Evolutionary conservation across 1,140 invertebrate species (phyloP), one percentile per base, ranked within the genome.

Genomic region (Mylabris phalerata): DNA sequence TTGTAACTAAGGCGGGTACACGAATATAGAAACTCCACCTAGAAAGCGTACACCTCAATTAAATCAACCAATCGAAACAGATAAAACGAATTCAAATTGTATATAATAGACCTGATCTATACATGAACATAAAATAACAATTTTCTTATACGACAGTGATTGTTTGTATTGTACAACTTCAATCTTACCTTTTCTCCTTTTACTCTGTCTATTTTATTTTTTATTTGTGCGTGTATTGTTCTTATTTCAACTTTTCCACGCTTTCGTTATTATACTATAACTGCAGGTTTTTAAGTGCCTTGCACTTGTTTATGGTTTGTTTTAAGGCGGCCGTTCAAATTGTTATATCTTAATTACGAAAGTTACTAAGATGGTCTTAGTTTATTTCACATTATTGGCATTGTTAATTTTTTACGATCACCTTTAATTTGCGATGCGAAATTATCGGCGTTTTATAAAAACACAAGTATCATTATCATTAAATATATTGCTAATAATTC

Each of bases 271-370:
- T 64, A 65, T 11, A n/a, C 57, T 62, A 62, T 66, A 68, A 68
- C 64, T 66, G 60, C 61, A 54, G 61, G 4, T 5, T 56, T 69
- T 69, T 64, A 63, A 69, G 67, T 32, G 67, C 63, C 63, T 71
- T 69, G 68, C 68, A 69, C 67, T 66, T 60, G 59, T 70, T 68
- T 71, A 67, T 65, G 61, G 64, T 4, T 64, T 63, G 59, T 68
- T 65, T 71, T 65, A 68, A 70, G 66, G 55, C 54, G 59, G 56
- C 57, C 62, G 59, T 65, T 64, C 54, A 70, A 68, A 69, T 70
- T 71, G 66, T 70, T 72, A 67, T 71, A 67, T 67, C 65, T 72
- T 68, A 72, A 71, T 72, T 70, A 70, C 43, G 59, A 63, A 62
- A 48, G 43, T 41, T 48, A 51, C 32, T 32, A 50, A 48, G 49